Evolutionary conservation across 1,140 invertebrate species (phyloP).

Genomic region (Pissodes strobi): DNA sequence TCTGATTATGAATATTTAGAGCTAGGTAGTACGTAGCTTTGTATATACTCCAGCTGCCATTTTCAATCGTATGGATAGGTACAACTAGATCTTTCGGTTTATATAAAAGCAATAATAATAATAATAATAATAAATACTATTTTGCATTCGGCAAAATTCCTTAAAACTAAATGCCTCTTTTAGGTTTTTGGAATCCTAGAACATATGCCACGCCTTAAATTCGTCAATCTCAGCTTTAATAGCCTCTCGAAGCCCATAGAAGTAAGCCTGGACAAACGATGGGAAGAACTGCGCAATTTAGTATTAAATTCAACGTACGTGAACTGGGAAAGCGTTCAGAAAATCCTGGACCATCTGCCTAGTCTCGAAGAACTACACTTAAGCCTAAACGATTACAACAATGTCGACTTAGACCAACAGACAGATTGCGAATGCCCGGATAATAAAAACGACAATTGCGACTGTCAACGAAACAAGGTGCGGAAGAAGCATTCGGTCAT

Average conservation of each 20-base stretch:
- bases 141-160: too few relatives aligned
- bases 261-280: conserved; percentile 49
- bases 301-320: conserved; percentile 86
- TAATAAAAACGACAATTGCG: conserved; percentile 40
- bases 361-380: conserved; percentile 88
- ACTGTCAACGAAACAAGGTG: conserved; percentile 51
- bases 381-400: conserved; percentile 83
- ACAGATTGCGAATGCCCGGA: conserved; percentile 36
- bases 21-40: too few relatives aligned
- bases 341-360: conserved; percentile 73
- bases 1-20: too few relatives aligned
- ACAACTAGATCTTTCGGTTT: too few relatives aligned
- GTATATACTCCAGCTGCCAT: too few relatives aligned
- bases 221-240: conserved; percentile 91
- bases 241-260: conserved; percentile 70
- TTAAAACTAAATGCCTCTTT: conserved; percentile 24
- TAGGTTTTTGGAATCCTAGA: conserved; percentile 83
- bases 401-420: conserved; percentile 61
- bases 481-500: conserved; percentile 64
- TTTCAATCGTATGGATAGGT: too few relatives aligned
- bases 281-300: conserved; percentile 72
- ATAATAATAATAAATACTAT: too few relatives aligned
- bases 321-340: conserved; percentile 80
- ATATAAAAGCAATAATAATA: too few relatives aligned
- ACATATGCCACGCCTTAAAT: conserved; percentile 84